Evolutionary conservation across 2,888 invertebrate species (phyloP).

Genomic region (Erebia palarica): DNA sequence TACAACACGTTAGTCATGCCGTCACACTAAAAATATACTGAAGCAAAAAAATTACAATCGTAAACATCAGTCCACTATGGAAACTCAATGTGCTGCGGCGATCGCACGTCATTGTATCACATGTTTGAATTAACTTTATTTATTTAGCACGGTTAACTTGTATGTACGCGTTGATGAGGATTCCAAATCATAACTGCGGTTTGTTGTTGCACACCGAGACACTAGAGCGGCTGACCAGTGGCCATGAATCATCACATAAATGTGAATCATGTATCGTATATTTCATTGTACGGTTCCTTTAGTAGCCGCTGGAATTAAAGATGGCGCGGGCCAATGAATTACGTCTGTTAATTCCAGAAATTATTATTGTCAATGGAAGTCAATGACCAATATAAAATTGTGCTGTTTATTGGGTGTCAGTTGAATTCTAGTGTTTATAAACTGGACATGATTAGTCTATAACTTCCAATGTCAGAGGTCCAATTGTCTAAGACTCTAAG

Average conservation of each 20-base stretch:
- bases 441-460: conserved; percentile 14
- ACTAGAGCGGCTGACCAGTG: conserved; percentile 64
- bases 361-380: conserved; percentile 48
- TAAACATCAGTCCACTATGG: conserved; percentile 74
- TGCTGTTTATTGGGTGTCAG: conserved; percentile 27
- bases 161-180: conserved; percentile 52
- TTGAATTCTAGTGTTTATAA: conserved; percentile 24
- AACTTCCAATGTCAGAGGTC: conserved; percentile 26
- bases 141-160: conserved; percentile 60
- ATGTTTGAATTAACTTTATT: conserved; percentile 75
- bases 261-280: conserved; percentile 70
- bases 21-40: conserved; percentile 77
- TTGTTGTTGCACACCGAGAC: conserved; percentile 70
- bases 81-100: conserved; percentile 70
- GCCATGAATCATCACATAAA: conserved; percentile 74
- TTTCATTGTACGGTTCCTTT: conserved; percentile 50
- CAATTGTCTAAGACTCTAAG: too few relatives aligned
- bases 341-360: conserved; percentile 62
- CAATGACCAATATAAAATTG: conserved; percentile 52
- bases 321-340: conserved; percentile 51
- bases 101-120: conserved; percentile 79
- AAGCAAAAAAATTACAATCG: conserved; percentile 76
- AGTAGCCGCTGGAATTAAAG: conserved; percentile 45
- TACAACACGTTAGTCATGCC: conserved; percentile 74
- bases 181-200: conserved; percentile 65